Evolutionary conservation across 2,797 vertebrate species (phyloP).

Genomic region (Iguana delicatissima): DNA sequence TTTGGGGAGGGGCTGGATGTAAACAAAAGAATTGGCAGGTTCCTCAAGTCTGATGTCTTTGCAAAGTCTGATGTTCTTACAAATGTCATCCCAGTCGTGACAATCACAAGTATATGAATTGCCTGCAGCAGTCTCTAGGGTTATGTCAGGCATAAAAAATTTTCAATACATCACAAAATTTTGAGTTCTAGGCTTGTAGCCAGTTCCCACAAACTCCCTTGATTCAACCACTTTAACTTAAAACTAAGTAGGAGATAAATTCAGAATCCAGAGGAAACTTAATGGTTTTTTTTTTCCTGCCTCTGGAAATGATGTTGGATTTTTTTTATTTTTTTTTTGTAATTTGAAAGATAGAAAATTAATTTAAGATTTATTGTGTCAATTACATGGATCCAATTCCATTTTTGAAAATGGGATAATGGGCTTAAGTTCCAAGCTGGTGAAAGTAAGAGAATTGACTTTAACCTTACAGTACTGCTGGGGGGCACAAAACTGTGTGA

Average conservation of each 20-base stretch:
- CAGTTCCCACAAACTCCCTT: slow-evolving; percentile 10
- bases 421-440: neutral
- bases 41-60: neutral
- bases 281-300: slow-evolving; percentile 37
- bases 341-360: slow-evolving; percentile 66
- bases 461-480: slow-evolving; percentile 36
- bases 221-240: slow-evolving; percentile 58
- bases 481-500: neutral
- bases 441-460: slow-evolving; percentile 48
- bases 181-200: neutral
- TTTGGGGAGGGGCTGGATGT: neutral
- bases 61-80: neutral
- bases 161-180: neutral
- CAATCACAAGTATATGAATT: neutral
- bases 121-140: neutral
- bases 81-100: neutral
- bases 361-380: slow-evolving; percentile 38
- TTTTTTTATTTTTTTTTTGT: slow-evolving; percentile 30
- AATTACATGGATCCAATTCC: neutral
- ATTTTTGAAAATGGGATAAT: neutral
- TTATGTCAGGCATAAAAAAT: neutral
- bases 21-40: neutral
- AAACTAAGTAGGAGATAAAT: slow-evolving; percentile 62
- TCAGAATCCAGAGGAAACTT: slow-evolving; percentile 57
- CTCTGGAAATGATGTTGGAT: slow-evolving; percentile 54